Percentiles rank a stretch among this genome's conserved stretches.
Conservation (phyloP, 2,888 invertebrate species). For the Carabus problematicus region DNA sequence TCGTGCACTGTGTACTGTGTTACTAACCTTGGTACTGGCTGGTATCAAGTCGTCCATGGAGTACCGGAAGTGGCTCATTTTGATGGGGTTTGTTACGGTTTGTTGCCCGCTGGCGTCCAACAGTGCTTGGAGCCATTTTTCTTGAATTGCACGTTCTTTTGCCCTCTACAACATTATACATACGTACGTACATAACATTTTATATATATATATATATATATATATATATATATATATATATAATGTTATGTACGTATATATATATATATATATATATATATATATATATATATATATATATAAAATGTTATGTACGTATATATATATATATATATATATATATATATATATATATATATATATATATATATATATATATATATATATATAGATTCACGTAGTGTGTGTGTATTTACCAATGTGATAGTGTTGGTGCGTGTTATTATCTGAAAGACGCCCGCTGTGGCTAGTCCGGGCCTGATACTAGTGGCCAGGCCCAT, state of each 20-base stretch:
- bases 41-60: constrained; percentile 54
- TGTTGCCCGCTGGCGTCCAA: constrained; percentile 58
- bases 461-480: constrained; percentile 54
- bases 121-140: constrained; percentile 63
- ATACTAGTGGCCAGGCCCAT: constrained; percentile 60
- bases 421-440: constrained; percentile 59
- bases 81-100: constrained; percentile 46
- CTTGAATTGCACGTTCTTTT: constrained; percentile 59
- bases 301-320: too few species aligned
- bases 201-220: background rate
- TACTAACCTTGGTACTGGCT: constrained; percentile 43
- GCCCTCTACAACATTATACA: constrained; percentile 57
- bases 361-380: too few species aligned
- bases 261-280: too few species aligned
- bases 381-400: background rate
- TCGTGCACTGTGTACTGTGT: constrained; percentile 17
- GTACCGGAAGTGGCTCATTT: constrained; percentile 57
- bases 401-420: constrained; percentile 55
- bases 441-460: constrained; percentile 58
- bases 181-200: background rate
- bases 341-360: too few species aligned
- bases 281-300: too few species aligned
- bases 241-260: too few species aligned
- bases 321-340: too few species aligned
- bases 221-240: too few species aligned